These are phyloP conservation scores for Sebastes itinus DNA, from an alignment of 2,797 vertebrate genomes.

Conservation along the genomic window DNA sequence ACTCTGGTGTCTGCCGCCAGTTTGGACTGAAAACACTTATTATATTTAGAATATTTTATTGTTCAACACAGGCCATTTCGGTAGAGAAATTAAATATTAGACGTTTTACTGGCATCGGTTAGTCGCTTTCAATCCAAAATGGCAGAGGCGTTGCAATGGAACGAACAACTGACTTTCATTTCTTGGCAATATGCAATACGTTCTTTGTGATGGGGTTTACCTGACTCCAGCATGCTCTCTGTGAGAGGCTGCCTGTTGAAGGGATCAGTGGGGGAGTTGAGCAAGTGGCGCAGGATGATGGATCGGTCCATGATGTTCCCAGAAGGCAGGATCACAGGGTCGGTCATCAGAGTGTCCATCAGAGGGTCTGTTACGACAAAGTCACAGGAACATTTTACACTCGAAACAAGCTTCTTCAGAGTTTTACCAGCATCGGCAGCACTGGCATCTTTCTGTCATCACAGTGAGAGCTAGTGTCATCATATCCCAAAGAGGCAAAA, in stretches of 20 bases:
- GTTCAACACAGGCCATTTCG: too few relatives aligned
- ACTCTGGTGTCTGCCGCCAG: too few relatives aligned
- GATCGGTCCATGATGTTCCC: conserved; percentile 98
- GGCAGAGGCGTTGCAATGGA: too few relatives aligned
- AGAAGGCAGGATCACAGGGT: conserved; percentile 95
- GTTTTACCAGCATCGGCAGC: not conserved
- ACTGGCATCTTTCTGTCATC: not conserved
- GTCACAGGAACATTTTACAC: not conserved
- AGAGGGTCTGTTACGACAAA: conserved; percentile 87
- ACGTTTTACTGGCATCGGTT: too few relatives aligned
- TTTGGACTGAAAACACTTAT: too few relatives aligned
- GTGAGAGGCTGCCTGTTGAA: conserved; percentile 98
- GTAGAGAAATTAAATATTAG: too few relatives aligned
- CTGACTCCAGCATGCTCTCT: conserved; percentile 98
- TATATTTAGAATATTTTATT: too few relatives aligned
- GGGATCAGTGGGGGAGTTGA: conserved; percentile 98
- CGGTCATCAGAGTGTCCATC: conserved; percentile 99
- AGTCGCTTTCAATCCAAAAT: too few relatives aligned
- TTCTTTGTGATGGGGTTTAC: conserved; percentile 69
- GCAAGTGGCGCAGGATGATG: conserved; percentile 94
- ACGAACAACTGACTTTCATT: too few relatives aligned
- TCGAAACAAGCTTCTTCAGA: not conserved
- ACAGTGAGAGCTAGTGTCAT: not conserved
- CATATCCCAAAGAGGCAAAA: not conserved
- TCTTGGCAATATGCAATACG: too few relatives aligned